A percentile compares a stretch with the other conserved stretches of the same genome.
These are phyloP conservation scores for Lepus oiostolus DNA, from an alignment of 2,797 vertebrate genomes.

Conservation along the genomic window DNA sequence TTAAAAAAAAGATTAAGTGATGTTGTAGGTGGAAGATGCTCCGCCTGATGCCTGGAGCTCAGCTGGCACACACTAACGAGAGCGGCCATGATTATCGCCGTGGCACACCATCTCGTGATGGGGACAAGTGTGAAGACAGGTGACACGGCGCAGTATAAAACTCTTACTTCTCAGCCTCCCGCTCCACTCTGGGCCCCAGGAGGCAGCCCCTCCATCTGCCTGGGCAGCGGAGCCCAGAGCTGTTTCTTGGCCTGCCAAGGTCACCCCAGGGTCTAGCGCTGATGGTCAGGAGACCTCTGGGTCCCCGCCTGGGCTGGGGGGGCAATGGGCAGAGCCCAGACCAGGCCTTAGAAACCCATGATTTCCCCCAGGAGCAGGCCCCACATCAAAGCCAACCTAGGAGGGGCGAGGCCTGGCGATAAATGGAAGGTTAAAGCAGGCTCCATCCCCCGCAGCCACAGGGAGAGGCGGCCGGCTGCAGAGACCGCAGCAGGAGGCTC, in stretches of 20 bases:
- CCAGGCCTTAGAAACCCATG: slow-evolving; percentile 72
- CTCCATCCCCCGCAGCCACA: slow-evolving; percentile 77
- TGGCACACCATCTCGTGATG: accelerated
- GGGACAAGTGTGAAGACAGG: not conserved
- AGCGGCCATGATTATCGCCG: too few relatives aligned
- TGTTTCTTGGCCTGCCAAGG: slow-evolving; percentile 8
- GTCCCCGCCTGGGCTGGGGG: slow-evolving; percentile 56
- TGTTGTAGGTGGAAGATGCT: not conserved
- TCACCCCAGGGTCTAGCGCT: slow-evolving; percentile 24
- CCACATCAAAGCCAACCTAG: slow-evolving; percentile 83
- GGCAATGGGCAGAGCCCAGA: slow-evolving; percentile 65
- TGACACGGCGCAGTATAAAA: not conserved
- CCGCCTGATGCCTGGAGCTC: not conserved
- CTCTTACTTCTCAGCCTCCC: not conserved
- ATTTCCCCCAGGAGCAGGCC: slow-evolving; percentile 74
- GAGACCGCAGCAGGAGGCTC: slow-evolving; percentile 71
- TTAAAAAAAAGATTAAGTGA: not conserved
- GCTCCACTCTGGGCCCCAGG: not conserved
- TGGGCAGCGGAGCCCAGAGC: not conserved
- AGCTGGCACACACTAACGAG: accelerated
- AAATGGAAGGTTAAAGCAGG: slow-evolving; percentile 83
- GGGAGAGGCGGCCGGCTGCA: slow-evolving; percentile 74
- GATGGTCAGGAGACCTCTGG: slow-evolving; percentile 59
- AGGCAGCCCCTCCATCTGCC: not conserved
- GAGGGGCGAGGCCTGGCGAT: slow-evolving; percentile 79